Evolutionary conservation across 2,888 invertebrate genomes (phyloP).

Genomic region (Unio pictorum): DNA sequence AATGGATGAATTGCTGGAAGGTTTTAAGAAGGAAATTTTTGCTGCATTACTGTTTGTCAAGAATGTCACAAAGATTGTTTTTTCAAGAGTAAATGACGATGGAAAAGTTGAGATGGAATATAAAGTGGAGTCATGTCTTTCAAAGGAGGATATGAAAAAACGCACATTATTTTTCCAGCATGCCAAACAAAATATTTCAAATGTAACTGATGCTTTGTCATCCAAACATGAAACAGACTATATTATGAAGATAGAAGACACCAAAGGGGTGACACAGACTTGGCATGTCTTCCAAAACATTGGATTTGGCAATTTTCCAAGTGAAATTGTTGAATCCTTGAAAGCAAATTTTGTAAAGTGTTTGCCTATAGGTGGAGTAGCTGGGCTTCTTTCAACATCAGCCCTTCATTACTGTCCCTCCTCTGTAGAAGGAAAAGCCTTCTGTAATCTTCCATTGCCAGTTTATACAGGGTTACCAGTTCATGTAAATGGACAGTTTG

Average conservation of each 20-base stretch:
- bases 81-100: constrained; percentile 10
- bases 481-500: constrained; percentile 55
- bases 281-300: constrained; percentile 55
- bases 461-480: constrained; percentile 42
- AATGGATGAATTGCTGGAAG: constrained; percentile 11
- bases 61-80: constrained; percentile 19
- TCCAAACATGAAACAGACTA: neutral
- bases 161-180: constrained; percentile 2
- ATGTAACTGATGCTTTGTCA: neutral
- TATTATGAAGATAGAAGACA: constrained; percentile 10
- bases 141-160: constrained; percentile 1
- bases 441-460: constrained; percentile 54
- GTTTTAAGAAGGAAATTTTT: constrained; percentile 15
- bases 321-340: constrained; percentile 33
- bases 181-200: neutral
- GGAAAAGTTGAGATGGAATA: constrained; percentile 5
- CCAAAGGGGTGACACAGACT: neutral
- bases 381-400: constrained; percentile 16
- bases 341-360: constrained; percentile 35
- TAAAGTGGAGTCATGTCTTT: constrained; percentile 2
- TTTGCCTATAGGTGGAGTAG: constrained; percentile 51
- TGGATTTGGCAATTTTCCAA: constrained; percentile 43
- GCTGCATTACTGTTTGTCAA: constrained; percentile 33
- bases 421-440: constrained; percentile 15
- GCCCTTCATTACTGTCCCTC: neutral